Conservation (phyloP, 2,113 vertebrate genomes). For the Microtus ochrogaster region DNA sequence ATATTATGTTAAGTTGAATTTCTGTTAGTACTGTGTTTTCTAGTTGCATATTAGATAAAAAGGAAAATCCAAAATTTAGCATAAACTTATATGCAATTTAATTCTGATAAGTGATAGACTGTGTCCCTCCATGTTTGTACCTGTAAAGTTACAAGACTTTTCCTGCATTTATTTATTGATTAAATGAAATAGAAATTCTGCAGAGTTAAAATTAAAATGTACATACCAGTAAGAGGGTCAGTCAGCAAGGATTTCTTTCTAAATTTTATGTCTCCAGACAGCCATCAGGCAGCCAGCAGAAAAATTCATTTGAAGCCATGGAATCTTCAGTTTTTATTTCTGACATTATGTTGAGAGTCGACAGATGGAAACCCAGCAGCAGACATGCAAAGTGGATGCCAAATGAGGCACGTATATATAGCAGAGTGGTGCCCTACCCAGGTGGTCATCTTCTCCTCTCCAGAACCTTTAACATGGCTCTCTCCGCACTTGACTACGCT, state of each 20-base stretch:
- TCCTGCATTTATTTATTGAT: conserved; percentile 32
- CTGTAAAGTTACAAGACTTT: conserved; percentile 50
- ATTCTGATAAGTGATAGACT: conserved; percentile 27
- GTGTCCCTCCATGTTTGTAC: not conserved
- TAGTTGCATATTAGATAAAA: conserved; percentile 3
- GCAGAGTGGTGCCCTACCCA: conserved; percentile 68
- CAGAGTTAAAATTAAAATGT: conserved; percentile 66
- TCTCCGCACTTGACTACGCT: conserved; percentile 66
- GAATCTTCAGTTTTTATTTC: conserved; percentile 76
- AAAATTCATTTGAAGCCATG: conserved; percentile 72
- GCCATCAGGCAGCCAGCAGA: conserved; percentile 75
- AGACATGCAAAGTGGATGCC: conserved; percentile 70
- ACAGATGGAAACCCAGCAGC: conserved; percentile 82
- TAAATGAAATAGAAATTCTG: conserved; percentile 52
- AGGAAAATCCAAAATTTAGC: conserved; percentile 49
- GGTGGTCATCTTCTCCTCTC: conserved; percentile 75
- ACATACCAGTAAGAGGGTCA: conserved; percentile 61
- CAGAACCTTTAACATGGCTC: conserved; percentile 76
- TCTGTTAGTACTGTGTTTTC: not conserved
- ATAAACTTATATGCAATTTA: conserved; percentile 16
- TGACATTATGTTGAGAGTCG: conserved; percentile 75
- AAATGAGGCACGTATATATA: conserved; percentile 73
- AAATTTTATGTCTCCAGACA: conserved; percentile 71
- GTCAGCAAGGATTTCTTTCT: conserved; percentile 67
- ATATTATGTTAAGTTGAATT: not conserved